phyloP scores from a whole-genome alignment of 2,113 vertebrate genomes.

The Chrysemys picta region DNA sequence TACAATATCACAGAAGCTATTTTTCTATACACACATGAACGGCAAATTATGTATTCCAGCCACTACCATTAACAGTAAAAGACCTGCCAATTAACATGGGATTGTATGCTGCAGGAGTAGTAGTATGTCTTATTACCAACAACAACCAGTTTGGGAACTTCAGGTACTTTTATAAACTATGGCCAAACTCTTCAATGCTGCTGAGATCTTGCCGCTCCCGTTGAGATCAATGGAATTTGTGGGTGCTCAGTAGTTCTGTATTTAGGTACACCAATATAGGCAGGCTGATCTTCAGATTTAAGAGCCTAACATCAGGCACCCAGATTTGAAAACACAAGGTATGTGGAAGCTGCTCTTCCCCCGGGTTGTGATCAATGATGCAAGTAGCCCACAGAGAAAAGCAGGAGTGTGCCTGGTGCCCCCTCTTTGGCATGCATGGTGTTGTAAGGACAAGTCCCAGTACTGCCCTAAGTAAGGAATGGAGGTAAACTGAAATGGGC shows the following conservation, averaged over 20 bases:
- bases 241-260: constrained; percentile 45
- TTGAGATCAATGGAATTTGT: constrained; percentile 67
- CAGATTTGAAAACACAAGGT: background rate
- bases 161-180: constrained; percentile 24
- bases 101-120: background rate
- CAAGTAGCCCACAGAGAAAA: background rate
- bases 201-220: constrained; percentile 59
- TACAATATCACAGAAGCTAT: constrained; percentile 53
- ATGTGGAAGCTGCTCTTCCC: background rate
- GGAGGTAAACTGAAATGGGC: background rate
- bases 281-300: constrained; percentile 58
- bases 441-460: background rate
- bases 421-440: background rate
- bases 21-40: constrained; percentile 24
- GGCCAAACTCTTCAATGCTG: constrained; percentile 42
- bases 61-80: constrained; percentile 19
- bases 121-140: background rate
- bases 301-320: background rate
- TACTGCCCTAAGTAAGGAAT: background rate
- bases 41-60: constrained; percentile 37
- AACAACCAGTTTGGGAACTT: background rate
- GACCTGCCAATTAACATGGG: constrained; percentile 52
- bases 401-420: rapidly evolving
- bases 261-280: constrained; percentile 53
- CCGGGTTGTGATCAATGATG: background rate